A percentile compares a stretch with the other conserved stretches of the same genome.
Conservation (phyloP, 2,113 vertebrate genomes). For the Plestiodon gilberti region DNA sequence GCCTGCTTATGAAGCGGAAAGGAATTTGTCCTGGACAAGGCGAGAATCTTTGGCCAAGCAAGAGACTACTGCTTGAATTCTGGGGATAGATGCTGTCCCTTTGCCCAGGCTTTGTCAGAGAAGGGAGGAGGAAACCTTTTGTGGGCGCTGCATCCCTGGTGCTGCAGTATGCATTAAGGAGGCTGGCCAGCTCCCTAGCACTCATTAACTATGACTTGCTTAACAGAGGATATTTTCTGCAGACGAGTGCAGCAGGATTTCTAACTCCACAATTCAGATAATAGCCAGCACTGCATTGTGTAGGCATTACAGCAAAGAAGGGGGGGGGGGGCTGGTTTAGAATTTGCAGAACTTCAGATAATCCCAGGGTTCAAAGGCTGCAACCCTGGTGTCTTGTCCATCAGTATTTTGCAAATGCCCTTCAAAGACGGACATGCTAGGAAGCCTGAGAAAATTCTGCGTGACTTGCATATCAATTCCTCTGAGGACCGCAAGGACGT, state of each 20-base stretch:
- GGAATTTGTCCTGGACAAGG: conserved; percentile 45
- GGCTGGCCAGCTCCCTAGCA: neutral
- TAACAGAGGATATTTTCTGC: conserved; percentile 33
- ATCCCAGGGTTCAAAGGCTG: conserved; percentile 59
- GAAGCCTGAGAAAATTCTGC: conserved; percentile 49
- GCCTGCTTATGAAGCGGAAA: conserved; percentile 17
- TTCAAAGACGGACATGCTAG: conserved; percentile 19
- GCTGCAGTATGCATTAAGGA: conserved; percentile 1
- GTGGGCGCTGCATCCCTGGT: conserved; percentile 21
- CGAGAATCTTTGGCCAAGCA: conserved; percentile 9
- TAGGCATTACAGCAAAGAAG: conserved; percentile 39
- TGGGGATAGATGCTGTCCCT: conserved; percentile 35
- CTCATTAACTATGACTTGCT: conserved; percentile 24
- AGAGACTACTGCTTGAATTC: conserved; percentile 31
- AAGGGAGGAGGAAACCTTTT: conserved; percentile 49
- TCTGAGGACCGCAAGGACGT: conserved; percentile 35
- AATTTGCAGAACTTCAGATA: conserved; percentile 53
- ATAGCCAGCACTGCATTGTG: conserved; percentile 45
- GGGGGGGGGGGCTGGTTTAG: conserved; percentile 48
- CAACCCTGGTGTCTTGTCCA: neutral
- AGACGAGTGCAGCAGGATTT: conserved; percentile 28
- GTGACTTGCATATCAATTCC: conserved; percentile 14
- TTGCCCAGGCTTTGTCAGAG: conserved; percentile 36
- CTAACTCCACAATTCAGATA: conserved; percentile 27
- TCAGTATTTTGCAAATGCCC: conserved; percentile 41